Evolutionary conservation across 2,888 invertebrate genomes (phyloP).

Genomic region (Petrophora chlorosata): DNA sequence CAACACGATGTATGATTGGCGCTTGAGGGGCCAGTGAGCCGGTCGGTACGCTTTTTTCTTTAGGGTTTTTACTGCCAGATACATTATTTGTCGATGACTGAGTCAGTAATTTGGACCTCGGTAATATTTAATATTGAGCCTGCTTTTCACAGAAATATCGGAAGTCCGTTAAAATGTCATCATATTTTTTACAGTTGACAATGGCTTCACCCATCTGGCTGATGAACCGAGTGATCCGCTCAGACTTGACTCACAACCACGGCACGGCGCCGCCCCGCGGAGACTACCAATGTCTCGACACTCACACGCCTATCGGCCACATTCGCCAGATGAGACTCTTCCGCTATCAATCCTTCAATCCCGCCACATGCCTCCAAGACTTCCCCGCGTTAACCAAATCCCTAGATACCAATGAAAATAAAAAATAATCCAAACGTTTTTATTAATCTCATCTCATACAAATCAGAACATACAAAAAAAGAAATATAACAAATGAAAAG

Average conservation of each 20-base stretch:
- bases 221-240: constrained; percentile 72
- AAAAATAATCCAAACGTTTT: constrained; percentile 44
- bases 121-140: not conserved
- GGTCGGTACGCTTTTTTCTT: too few species aligned
- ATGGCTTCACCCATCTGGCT: constrained; percentile 69
- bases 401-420: constrained; percentile 44
- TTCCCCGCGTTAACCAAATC: constrained; percentile 49
- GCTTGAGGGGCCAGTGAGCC: too few species aligned
- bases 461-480: constrained; percentile 28
- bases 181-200: constrained; percentile 53
- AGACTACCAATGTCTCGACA: constrained; percentile 73
- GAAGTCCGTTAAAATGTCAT: not conserved
- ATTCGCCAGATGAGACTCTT: constrained; percentile 66
- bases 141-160: not conserved
- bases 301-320: constrained; percentile 74
- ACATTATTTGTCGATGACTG: too few species aligned
- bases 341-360: constrained; percentile 71
- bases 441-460: constrained; percentile 31
- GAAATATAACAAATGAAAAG: constrained; percentile 32
- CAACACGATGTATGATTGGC: too few species aligned
- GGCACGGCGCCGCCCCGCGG: constrained; percentile 74
- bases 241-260: constrained; percentile 73
- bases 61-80: too few species aligned
- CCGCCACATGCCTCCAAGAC: constrained; percentile 64
- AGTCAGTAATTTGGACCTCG: too few species aligned